Conservation (phyloP, 2,888 invertebrate species). For the Diarsia dahlii region DNA sequence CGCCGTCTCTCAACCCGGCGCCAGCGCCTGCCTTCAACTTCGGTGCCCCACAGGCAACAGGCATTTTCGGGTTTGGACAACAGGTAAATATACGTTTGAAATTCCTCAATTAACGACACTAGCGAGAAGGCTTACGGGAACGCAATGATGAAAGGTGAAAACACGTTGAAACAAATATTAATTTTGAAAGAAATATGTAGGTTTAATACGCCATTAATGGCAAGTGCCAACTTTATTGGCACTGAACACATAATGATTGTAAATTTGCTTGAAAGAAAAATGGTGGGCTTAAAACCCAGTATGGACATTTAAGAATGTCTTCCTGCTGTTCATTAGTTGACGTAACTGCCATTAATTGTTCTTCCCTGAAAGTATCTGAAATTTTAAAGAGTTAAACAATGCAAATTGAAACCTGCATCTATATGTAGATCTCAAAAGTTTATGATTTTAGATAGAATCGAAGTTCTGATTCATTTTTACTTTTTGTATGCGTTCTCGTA, state of each 20-base stretch:
- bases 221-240: conserved; percentile 3
- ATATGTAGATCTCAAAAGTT: conserved; percentile 1
- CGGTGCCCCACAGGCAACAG: conserved; percentile 71
- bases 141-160: conserved; percentile 31
- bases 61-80: conserved; percentile 83
- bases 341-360: neutral
- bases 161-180: neutral
- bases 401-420: conserved; percentile 22
- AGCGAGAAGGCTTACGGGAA: conserved; percentile 35
- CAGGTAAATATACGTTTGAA: conserved; percentile 74
- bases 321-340: neutral
- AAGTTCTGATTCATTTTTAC: conserved; percentile 24
- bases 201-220: conserved; percentile 13
- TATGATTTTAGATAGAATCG: conserved; percentile 7
- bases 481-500: conserved; percentile 54
- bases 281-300: neutral
- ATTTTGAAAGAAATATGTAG: conserved; percentile 2
- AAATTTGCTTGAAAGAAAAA: neutral
- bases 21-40: conserved; percentile 79
- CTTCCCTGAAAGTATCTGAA: neutral
- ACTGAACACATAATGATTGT: neutral
- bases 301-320: neutral
- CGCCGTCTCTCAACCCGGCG: conserved; percentile 67
- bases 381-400: conserved; percentile 9
- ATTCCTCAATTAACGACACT: conserved; percentile 21